Percentiles rank a stretch among this genome's conserved stretches.
These are phyloP conservation scores for Tor tambroides DNA, from an alignment of 2,113 vertebrate species.

Conservation along the genomic window DNA sequence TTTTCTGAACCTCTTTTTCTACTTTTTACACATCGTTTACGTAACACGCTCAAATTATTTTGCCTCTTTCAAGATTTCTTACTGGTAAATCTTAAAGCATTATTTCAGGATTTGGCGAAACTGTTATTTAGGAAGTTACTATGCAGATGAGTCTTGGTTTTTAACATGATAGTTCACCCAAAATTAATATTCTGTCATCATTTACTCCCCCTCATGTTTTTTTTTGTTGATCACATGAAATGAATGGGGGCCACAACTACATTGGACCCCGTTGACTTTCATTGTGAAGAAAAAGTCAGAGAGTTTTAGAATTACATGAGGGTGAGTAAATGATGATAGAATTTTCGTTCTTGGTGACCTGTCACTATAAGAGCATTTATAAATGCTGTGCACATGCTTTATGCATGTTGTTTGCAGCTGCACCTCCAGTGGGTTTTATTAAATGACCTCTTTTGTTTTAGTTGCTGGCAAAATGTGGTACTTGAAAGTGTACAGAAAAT, in stretches of 20 bases:
- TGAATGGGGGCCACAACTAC: background rate
- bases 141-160: background rate
- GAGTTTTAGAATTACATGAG: background rate
- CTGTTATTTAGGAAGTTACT: slow-evolving; percentile 40
- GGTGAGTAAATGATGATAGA: background rate
- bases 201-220: background rate
- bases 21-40: slow-evolving; percentile 55
- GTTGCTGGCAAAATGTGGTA: slow-evolving; percentile 6
- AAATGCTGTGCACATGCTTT: slow-evolving; percentile 10
- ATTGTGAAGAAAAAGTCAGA: background rate
- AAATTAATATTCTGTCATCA: background rate
- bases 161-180: background rate
- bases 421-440: slow-evolving; percentile 39
- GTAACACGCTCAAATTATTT: slow-evolving; percentile 24
- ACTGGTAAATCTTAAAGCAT: slow-evolving; percentile 47
- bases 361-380: slow-evolving; percentile 21
- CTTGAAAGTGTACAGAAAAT: slow-evolving; percentile 41
- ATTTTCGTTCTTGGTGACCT: background rate
- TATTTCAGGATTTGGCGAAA: background rate
- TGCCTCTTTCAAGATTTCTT: slow-evolving; percentile 63
- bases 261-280: background rate
- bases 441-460: slow-evolving; percentile 44
- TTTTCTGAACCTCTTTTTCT: slow-evolving; percentile 65
- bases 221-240: too few species aligned
- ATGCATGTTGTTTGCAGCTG: slow-evolving; percentile 20